Evolutionary conservation across 2,888 invertebrate species (phyloP), one percentile per base, ranked within the genome.

Genomic region (Incurvaria masculella): DNA sequence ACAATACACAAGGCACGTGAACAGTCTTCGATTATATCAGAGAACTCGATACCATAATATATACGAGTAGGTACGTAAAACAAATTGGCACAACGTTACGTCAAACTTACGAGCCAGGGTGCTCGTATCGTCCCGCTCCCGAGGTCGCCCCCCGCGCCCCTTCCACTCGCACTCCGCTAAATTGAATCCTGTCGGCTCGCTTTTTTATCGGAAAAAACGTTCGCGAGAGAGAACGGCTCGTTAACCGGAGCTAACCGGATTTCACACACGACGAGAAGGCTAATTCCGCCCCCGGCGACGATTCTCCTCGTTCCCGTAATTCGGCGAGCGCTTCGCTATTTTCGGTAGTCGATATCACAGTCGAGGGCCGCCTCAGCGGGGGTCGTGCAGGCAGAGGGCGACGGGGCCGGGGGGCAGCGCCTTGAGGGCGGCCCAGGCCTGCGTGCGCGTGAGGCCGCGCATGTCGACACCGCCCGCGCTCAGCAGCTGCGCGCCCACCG

Each of bases 371-470:
- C 16, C 8, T 33, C 33, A 33, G 41, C 41, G 18, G 56, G 75
- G 73, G 58, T 76, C 76, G 57, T 65, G 68, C 51, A 79, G 67
- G 49, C 76, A 66, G 51, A 91, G 74, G 53, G 81, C 82, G 54
- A 94, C 88, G 62, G 87, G 85, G 49, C 96, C 96, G 63, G 91
- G 87, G 47, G 92, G 89, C 55, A 96, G 72, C 60, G 91, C 89
- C 71, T 96, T 96, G 79, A 97, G 88, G 52, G 90, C 85, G 57
- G 91, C 91, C 96, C 96, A 96, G 47, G 94, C 95, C 73, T 95
- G 94, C 56, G 94, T 93, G 60, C 96, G 86, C n/a, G 94, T 89
- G 83, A 93, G 88, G 51, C 85, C 83, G 53, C 87, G 85, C 62
- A 94, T 88, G 57, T 90, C 87, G 54, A 83, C 83, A 46, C 88